These are phyloP conservation scores for Melanostoma mellinum DNA, from an alignment of 2,888 invertebrate genomes.

Conservation along the genomic window DNA sequence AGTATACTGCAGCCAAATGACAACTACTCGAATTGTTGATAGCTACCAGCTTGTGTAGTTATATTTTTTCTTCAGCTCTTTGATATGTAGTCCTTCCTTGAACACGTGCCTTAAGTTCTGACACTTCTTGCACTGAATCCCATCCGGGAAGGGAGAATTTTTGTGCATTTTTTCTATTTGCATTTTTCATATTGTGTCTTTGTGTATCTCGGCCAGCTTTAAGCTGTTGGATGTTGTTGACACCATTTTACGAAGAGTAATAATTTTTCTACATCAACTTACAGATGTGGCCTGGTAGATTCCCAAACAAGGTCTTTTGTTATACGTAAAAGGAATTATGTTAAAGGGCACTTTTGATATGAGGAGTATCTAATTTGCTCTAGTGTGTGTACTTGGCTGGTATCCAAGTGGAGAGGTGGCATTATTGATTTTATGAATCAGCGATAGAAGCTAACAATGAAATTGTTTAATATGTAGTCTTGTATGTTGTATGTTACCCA, in stretches of 20 bases:
- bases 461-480: no score
- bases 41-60: neutral
- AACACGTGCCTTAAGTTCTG: constrained; percentile 26
- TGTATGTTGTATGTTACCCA: no score
- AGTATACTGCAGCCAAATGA: neutral
- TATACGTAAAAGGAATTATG: constrained; percentile 31
- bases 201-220: constrained; percentile 2
- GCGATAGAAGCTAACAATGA: no score
- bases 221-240: constrained; percentile 52
- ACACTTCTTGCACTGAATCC: constrained; percentile 1
- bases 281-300: neutral
- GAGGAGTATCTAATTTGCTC: constrained; percentile 2
- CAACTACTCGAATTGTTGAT: constrained; percentile 11
- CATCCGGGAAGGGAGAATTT: constrained; percentile 8
- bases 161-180: constrained; percentile 20
- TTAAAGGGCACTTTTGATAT: constrained; percentile 10
- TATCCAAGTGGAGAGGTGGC: constrained; percentile 7
- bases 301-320: constrained; percentile 10
- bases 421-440: constrained; percentile 15
- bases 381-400: constrained; percentile 35
- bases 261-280: constrained; percentile 8
- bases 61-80: neutral
- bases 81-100: constrained; percentile 22
- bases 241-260: constrained; percentile 23
- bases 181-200: constrained; percentile 13